Percentiles rank a stretch among this genome's conserved stretches.
These are phyloP conservation scores for Sturmia bella DNA, from an alignment of 2,888 invertebrate species.

Conservation along the genomic window DNA sequence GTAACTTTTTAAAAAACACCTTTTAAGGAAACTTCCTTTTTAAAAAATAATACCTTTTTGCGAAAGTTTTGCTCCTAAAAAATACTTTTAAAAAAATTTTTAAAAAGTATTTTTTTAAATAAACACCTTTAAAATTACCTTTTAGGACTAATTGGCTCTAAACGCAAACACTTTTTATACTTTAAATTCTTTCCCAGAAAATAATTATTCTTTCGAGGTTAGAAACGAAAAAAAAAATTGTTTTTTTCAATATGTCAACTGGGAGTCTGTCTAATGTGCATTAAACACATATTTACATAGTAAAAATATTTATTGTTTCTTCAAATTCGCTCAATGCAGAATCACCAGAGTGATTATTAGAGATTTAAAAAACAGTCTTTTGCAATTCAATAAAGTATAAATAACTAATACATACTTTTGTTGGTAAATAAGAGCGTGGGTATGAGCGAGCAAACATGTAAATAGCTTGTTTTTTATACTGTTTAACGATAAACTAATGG, in stretches of 20 bases:
- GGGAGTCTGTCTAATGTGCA: background rate
- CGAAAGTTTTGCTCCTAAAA: no score
- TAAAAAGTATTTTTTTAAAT: no score
- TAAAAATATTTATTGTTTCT: slow-evolving; percentile 60
- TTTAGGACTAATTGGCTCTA: no score
- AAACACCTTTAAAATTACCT: no score
- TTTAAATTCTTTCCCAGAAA: no score
- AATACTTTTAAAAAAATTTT: no score
- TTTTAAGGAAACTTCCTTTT: background rate
- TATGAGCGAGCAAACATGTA: background rate
- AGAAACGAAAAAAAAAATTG: no score
- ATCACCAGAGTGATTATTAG: slow-evolving; percentile 57
- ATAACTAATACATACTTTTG: background rate
- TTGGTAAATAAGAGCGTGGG: background rate
- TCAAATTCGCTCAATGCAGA: slow-evolving; percentile 61
- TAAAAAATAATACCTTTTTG: no score
- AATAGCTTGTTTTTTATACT: background rate
- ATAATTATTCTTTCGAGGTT: no score
- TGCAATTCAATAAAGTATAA: slow-evolving; percentile 43
- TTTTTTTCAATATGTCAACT: background rate
- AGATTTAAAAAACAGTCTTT: background rate
- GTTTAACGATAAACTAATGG: slow-evolving; percentile 28
- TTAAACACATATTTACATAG: slow-evolving; percentile 21
- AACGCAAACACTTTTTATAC: no score
- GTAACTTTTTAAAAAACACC: background rate